Base-by-base conservation (phyloP, 1,140 invertebrate species). In the Diuraphis noxia region DNA sequence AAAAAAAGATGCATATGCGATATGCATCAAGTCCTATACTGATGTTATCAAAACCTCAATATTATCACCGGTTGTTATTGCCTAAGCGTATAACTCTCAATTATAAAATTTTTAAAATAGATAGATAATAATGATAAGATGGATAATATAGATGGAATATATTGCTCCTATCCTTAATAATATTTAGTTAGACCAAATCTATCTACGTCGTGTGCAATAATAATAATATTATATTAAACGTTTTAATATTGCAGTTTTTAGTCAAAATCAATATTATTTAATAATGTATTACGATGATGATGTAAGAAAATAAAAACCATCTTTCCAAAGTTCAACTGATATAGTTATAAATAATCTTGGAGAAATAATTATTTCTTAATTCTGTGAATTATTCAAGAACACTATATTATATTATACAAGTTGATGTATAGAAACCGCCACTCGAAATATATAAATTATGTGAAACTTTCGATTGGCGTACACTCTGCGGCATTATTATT, bases 351-450 rank as follows among this genome's bases (percentile, higher is more conserved):
- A 72, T 72, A n/a, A 81, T 30, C 23, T 40, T 40, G n/a, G 40
- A 84, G 17, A 21, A 85, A 46, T 85, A 85, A 85, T 85, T 85
- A 85, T 85, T 85, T 46, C 41, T 85, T 46, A 85, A 43, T 85
- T 85, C 34, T 43, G 5, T 1, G n/a, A 46, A 85, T 85, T 85
- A 46, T 85, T 85, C 7, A 34, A 34, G n/a, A n/a, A 40, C 41
- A 1, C 40, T 43, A 43, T n/a, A n/a, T n/a, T n/a, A n/a, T n/a
- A n/a, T n/a, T n/a, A n/a, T 82, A 46, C 41, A 46, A 43, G 41
- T 46, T 84, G 30, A 36, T 40, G 38, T 85, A 9, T 46, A n/a
- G 5, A 46, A 46, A 85, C 41, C 40, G 1, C 56, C 56, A 72
- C 56, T 85, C n/a, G 7, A 34, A n/a, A 85, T 46, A 40, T 84